Conservation (phyloP, 2,113 vertebrate genomes). For the Notechis scutatus region DNA sequence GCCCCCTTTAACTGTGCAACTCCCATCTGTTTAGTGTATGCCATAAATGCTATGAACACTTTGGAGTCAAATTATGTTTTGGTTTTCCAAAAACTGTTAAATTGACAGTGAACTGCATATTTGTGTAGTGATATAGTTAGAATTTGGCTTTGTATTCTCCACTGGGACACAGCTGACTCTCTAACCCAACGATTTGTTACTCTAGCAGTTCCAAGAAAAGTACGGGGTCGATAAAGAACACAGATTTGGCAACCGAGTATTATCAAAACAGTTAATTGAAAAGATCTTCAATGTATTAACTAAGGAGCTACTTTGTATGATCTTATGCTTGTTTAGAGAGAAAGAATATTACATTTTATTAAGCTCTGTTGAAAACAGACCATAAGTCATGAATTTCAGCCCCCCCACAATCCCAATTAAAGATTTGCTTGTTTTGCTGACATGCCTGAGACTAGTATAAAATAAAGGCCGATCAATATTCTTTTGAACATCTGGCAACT, state of each 20-base stretch:
- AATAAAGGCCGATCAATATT: neutral
- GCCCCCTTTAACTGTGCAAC: neutral
- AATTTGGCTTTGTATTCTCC: conserved; percentile 26
- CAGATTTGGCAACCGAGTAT: neutral
- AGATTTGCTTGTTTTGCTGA: neutral
- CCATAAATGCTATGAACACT: conserved; percentile 16
- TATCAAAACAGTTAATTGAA: conserved; percentile 9
- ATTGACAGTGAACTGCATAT: neutral
- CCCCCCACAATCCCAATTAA: neutral
- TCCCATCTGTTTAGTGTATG: conserved; percentile 20
- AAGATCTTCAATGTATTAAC: neutral
- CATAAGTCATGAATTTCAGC: neutral
- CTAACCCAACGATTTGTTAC: conserved; percentile 3
- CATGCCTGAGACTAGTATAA: neutral
- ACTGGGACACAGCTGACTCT: conserved; percentile 41
- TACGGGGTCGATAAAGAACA: neutral
- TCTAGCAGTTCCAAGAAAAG: conserved; percentile 5
- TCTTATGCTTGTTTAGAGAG: conserved; percentile 3
- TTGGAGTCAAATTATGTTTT: conserved; percentile 31
- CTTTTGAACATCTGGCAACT: neutral
- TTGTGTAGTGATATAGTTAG: conserved; percentile 30
- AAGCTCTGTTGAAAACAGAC: neutral
- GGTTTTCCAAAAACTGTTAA: neutral
- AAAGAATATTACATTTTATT: neutral
- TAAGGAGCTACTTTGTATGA: neutral